Evolutionary conservation across 2,113 vertebrate genomes (phyloP), one percentile per base, ranked within the genome.

Genomic region (Siphamia tubifer): DNA sequence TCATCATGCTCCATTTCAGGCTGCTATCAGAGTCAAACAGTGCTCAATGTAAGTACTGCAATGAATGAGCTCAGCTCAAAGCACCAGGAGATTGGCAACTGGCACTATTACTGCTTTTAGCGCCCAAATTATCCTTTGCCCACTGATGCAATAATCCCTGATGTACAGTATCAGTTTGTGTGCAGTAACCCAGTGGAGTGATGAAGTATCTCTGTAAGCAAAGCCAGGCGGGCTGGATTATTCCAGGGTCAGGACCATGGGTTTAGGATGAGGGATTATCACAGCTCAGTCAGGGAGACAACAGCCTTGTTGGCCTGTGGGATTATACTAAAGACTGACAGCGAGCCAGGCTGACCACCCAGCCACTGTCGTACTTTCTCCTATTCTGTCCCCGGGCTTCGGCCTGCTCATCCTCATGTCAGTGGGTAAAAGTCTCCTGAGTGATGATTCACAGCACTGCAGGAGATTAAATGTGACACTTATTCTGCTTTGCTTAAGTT

Each of bases 181-280:
- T 70, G 56, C 4, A 10, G 39, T 32, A 42, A 44, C 74, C 62
- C 20, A n/a, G 39, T 51, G 20, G 57, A 13, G 32, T 16, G 19
- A 8, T 36, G 36, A 17, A 67, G 60, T 43, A 40, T 74, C 48
- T 57, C 23, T 52, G 58, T 81, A 67, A 86, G 6, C 53, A 21
- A 39, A 56, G 49, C 58, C 87, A 86, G 87, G 79, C 66, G 43
- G 60, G 28, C 74, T 69, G 82, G 85, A 89, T 91, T 89, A 91
- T 68, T 69, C 31, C 75, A 54, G 66, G 77, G 69, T 84, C 78
- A 82, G 31, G 54, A 57, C 63, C 58, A 15, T 13, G 39, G 66
- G 83, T 88, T 90, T 87, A 89, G 39, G 34, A 58, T 49, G 60
- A 51, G 56, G 64, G 88, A 89, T 89, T 90, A 90, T 90, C 51